Conservation (phyloP, 92 coral and sea anemone genomes). For the Muricea muricata region DNA sequence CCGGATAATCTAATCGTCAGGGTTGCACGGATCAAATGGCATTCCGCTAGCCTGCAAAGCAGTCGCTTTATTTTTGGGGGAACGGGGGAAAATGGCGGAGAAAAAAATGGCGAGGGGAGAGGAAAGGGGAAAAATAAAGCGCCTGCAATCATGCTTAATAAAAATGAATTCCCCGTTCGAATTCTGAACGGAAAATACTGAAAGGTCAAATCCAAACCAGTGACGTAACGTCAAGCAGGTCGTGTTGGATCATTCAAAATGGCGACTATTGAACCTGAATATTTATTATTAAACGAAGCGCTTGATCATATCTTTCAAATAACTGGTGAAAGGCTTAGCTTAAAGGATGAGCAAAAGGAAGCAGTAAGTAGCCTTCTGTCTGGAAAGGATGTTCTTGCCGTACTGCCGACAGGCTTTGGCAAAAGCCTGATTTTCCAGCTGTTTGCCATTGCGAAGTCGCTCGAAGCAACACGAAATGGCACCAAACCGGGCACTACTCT, state of each 20-base stretch:
- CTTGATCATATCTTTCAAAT: background rate
- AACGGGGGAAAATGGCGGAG: too few species aligned
- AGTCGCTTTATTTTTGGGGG: too few species aligned
- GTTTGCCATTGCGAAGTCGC: background rate
- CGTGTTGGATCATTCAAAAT: background rate
- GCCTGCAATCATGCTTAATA: background rate
- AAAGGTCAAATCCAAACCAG: background rate
- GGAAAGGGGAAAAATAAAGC: background rate
- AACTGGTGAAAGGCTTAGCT: background rate
- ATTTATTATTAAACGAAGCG: background rate
- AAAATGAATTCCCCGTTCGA: background rate
- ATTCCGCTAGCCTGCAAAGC: too few species aligned
- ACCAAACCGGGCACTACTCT: background rate
- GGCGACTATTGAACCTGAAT: background rate
- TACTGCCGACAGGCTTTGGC: background rate
- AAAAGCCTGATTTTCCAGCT: constrained; percentile 7
- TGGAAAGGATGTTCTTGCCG: background rate
- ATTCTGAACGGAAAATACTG: background rate
- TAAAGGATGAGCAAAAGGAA: background rate
- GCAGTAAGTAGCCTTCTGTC: background rate
- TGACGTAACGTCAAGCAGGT: background rate
- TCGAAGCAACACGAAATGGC: background rate
- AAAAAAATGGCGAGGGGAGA: too few species aligned
- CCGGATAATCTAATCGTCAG: too few species aligned
- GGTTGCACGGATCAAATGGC: too few species aligned